Percentiles rank a stretch among this genome's conserved stretches.
These are phyloP conservation scores for Mesoclemmys tuberculata DNA, from an alignment of 2,113 vertebrate genomes.

Conservation along the genomic window DNA sequence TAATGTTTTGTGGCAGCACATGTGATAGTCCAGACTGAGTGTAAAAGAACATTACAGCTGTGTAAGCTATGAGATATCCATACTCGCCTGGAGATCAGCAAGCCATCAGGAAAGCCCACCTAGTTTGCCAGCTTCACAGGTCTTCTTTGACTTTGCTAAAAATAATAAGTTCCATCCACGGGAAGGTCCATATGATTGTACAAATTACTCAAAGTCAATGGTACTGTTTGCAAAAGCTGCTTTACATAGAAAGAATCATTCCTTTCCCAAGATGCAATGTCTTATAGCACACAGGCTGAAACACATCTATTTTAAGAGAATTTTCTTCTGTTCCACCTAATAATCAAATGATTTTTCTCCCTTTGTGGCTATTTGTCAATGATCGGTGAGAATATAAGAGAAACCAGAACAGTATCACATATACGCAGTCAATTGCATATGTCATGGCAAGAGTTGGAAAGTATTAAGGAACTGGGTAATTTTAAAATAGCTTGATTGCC, in stretches of 20 bases:
- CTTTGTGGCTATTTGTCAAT: background rate
- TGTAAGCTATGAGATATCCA: slow-evolving; percentile 68
- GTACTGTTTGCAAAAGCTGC: slow-evolving; percentile 32
- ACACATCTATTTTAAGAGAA: slow-evolving; percentile 15
- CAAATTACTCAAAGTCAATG: slow-evolving; percentile 11
- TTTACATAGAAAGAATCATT: slow-evolving; percentile 47
- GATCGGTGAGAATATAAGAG: slow-evolving; percentile 5
- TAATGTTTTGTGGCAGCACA: slow-evolving; percentile 74
- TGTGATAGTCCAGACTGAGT: slow-evolving; percentile 56
- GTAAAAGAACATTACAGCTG: slow-evolving; percentile 73
- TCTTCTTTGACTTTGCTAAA: slow-evolving; percentile 65
- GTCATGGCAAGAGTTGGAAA: background rate
- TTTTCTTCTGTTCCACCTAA: slow-evolving; percentile 7
- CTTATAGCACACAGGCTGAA: slow-evolving; percentile 30
- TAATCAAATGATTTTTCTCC: background rate
- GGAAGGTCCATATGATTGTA: background rate
- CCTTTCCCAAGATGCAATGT: slow-evolving; percentile 36
- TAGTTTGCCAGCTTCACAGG: slow-evolving; percentile 52
- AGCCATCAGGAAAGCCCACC: slow-evolving; percentile 61
- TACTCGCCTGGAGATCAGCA: slow-evolving; percentile 43
- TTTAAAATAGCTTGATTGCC: background rate
- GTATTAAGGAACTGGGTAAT: background rate
- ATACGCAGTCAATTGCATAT: background rate
- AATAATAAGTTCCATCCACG: slow-evolving; percentile 51
- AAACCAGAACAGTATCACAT: background rate